These are phyloP conservation scores for Salvelinus alpinus DNA, from an alignment of 2,113 vertebrate species.

Conservation along the genomic window DNA sequence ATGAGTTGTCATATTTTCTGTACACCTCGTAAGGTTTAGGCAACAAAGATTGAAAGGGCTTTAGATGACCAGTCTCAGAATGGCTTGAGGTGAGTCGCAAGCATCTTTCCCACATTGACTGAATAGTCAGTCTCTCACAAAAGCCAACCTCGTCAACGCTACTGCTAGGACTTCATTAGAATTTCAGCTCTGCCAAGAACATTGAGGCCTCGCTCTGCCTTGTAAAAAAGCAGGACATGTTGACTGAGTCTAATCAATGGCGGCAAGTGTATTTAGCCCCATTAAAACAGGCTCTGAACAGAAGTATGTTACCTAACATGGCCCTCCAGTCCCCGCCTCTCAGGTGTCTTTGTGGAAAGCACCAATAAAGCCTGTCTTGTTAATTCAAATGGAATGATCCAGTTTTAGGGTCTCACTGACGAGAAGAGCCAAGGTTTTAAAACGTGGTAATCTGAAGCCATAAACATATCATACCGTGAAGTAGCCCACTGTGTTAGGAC, in stretches of 20 bases:
- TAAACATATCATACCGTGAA: constrained; percentile 41
- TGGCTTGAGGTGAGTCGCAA: not conserved
- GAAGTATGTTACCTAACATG: not conserved
- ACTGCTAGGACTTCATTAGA: constrained; percentile 4
- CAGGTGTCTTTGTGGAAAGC: constrained; percentile 23
- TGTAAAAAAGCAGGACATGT: constrained; percentile 15
- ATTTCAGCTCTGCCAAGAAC: constrained; percentile 19
- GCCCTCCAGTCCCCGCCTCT: not conserved
- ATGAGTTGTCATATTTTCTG: too few species aligned
- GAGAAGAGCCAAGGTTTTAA: constrained; percentile 9
- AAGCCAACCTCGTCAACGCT: not conserved
- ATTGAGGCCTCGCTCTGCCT: constrained; percentile 4
- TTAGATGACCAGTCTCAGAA: not conserved
- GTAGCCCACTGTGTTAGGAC: not conserved
- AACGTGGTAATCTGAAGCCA: constrained; percentile 36
- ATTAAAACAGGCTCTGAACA: constrained; percentile 1
- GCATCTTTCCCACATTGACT: not conserved
- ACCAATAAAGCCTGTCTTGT: constrained; percentile 11
- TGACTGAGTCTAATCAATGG: constrained; percentile 1
- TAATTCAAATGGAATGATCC: constrained; percentile 38
- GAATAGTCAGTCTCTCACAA: constrained; percentile 3
- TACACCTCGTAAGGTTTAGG: too few species aligned
- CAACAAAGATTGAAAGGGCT: not conserved
- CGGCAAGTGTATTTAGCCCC: not conserved
- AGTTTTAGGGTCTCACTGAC: constrained; percentile 10